A percentile compares a stretch with the other conserved stretches of the same genome.
These are phyloP conservation scores for Pluvialis apricaria DNA, from an alignment of 2,113 vertebrate species.

Conservation along the genomic window DNA sequence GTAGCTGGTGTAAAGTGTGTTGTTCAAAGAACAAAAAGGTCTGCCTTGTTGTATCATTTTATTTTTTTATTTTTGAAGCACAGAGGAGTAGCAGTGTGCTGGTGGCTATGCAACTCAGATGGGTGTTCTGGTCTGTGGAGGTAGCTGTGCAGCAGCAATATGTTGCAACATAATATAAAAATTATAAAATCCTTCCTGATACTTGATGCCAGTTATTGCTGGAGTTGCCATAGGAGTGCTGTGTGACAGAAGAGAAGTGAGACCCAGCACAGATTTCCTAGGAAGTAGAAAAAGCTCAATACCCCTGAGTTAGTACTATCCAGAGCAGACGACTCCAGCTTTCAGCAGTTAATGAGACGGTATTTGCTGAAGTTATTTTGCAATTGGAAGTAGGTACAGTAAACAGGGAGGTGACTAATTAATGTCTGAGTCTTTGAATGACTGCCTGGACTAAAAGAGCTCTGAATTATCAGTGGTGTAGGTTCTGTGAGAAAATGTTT, in stretches of 20 bases:
- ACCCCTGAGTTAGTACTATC: neutral
- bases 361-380: neutral
- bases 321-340: neutral
- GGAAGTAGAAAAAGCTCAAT: neutral
- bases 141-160: neutral
- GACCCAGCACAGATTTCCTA: neutral
- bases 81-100: neutral
- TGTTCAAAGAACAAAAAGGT: neutral
- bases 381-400: neutral
- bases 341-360: neutral
- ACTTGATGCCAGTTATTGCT: neutral
- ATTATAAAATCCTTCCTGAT: neutral
- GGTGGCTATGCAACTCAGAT: neutral
- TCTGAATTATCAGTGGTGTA: neutral
- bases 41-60: neutral
- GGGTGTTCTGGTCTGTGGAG: neutral
- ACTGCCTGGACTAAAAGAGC: neutral
- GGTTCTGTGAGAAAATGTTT: neutral
- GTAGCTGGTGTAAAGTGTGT: neutral
- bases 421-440: neutral
- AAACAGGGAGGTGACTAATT: neutral
- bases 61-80: neutral
- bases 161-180: neutral
- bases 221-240: neutral
- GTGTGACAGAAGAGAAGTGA: neutral